Percentiles rank a stretch among this genome's conserved stretches.
Evolutionary conservation across 2,797 vertebrate genomes (phyloP).

Genomic region (Meda fulgida): DNA sequence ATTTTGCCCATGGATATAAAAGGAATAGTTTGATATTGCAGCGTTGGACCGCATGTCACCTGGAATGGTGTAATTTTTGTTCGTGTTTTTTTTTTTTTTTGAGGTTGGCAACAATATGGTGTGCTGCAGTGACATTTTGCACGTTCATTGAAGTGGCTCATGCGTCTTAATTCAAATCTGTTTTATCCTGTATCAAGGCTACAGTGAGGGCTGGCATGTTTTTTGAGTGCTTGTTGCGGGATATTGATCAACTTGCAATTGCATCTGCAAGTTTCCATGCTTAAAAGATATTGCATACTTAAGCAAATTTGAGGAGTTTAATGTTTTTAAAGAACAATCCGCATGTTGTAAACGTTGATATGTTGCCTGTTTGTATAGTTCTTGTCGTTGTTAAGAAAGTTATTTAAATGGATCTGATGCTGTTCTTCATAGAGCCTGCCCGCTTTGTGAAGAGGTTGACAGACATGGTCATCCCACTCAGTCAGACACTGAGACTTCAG

Average conservation of each 20-base stretch:
- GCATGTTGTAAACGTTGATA: conserved; percentile 50
- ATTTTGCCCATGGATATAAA: conserved; percentile 27
- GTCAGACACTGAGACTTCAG: conserved; percentile 85
- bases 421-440: conserved; percentile 76
- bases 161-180: conserved; percentile 2
- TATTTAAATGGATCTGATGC: conserved; percentile 58
- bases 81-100: background rate
- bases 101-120: conserved; percentile 6
- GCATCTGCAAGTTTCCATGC: conserved; percentile 46
- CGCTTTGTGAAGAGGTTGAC: conserved; percentile 89
- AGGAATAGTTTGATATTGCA: conserved; percentile 59
- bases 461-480: conserved; percentile 85
- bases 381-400: conserved; percentile 31
- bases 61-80: conserved; percentile 42
- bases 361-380: conserved; percentile 23
- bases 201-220: conserved; percentile 43
- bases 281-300: conserved; percentile 37
- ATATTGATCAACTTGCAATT: conserved; percentile 24
- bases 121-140: conserved; percentile 45
- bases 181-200: conserved; percentile 1
- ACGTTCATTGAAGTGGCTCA: conserved; percentile 25
- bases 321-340: background rate
- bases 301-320: conserved; percentile 17
- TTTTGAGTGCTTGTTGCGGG: conserved; percentile 37
- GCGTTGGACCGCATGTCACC: conserved; percentile 54